Percentiles rank a stretch among this genome's conserved stretches.
phyloP scores from a whole-genome alignment of 2,888 invertebrate genomes.

The Apodemia hepburni region DNA sequence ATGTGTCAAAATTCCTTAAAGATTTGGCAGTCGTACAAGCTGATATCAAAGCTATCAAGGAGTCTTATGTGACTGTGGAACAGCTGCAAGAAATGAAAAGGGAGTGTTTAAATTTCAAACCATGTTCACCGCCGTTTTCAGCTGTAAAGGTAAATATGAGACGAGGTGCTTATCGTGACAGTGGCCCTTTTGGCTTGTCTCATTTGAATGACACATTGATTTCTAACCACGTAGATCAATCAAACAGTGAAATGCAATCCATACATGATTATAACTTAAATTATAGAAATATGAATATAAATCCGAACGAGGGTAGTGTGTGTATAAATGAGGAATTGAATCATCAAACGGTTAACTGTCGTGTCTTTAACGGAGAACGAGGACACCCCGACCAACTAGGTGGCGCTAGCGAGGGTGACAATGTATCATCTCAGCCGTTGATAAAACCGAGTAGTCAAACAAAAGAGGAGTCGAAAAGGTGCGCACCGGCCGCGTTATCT shows the following conservation, averaged over 20 bases:
- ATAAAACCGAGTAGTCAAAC: no score
- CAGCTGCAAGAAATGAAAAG: conserved; percentile 20
- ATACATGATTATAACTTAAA: conserved; percentile 4
- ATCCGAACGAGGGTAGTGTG: conserved; percentile 2
- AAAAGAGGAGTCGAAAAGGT: no score
- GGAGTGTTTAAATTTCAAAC: not conserved
- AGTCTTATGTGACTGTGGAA: conserved; percentile 18
- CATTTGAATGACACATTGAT: conserved; percentile 20
- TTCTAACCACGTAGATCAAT: conserved; percentile 9
- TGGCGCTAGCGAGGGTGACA: no score
- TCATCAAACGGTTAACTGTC: no score
- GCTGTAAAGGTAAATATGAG: conserved; percentile 18
- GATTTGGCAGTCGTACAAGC: conserved; percentile 16
- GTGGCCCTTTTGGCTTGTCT: conserved; percentile 25
- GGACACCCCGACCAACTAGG: no score
- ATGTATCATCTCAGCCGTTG: no score
- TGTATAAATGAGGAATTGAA: not conserved
- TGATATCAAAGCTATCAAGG: conserved; percentile 16
- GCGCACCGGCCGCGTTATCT: no score
- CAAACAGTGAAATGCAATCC: conserved; percentile 1
- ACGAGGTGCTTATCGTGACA: conserved; percentile 22
- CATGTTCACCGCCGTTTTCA: conserved; percentile 18
- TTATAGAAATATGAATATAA: conserved; percentile 15
- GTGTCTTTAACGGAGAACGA: no score
- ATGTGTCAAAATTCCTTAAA: conserved; percentile 18